Evolutionary conservation across 2,113 vertebrate species (phyloP).

Genomic region (Seriola quinqueradiata): DNA sequence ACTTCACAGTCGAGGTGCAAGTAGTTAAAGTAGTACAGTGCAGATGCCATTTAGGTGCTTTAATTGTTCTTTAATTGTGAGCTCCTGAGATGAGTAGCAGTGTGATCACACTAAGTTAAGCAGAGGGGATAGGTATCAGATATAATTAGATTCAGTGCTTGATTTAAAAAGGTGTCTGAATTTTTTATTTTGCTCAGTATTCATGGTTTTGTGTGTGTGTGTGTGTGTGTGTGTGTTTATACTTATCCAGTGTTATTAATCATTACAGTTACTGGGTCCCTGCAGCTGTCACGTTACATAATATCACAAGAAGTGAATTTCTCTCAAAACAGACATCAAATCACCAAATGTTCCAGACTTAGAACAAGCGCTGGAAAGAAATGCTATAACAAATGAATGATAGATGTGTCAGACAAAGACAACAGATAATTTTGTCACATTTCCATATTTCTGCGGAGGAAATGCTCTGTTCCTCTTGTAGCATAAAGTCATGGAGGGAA

Average conservation of each 20-base stretch:
- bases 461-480: not conserved
- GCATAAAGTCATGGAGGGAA: not conserved
- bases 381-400: slow-evolving; percentile 31
- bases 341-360: slow-evolving; percentile 32
- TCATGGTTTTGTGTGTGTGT: slow-evolving; percentile 31
- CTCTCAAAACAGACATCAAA: slow-evolving; percentile 37
- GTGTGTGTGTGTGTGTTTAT: not conserved
- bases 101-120: slow-evolving; percentile 7
- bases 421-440: slow-evolving; percentile 26
- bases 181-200: slow-evolving; percentile 1
- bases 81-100: slow-evolving; percentile 15
- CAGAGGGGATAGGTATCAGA: slow-evolving; percentile 22
- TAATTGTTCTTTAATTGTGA: slow-evolving; percentile 17
- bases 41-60: slow-evolving; percentile 28
- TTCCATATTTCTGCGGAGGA: slow-evolving; percentile 13
- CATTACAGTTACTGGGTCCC: slow-evolving; percentile 19
- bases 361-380: slow-evolving; percentile 28
- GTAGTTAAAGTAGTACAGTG: slow-evolving; percentile 1
- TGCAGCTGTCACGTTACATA: slow-evolving; percentile 52
- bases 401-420: slow-evolving; percentile 22
- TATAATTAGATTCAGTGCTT: slow-evolving; percentile 44
- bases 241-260: slow-evolving; percentile 33
- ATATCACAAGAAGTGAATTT: slow-evolving; percentile 17
- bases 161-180: slow-evolving; percentile 21
- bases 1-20: slow-evolving; percentile 20